A percentile compares a stretch with the other conserved stretches of the same genome.
These are phyloP conservation scores for Bujurquina vittata DNA, from an alignment of 2,113 vertebrate genomes.

Conservation along the genomic window DNA sequence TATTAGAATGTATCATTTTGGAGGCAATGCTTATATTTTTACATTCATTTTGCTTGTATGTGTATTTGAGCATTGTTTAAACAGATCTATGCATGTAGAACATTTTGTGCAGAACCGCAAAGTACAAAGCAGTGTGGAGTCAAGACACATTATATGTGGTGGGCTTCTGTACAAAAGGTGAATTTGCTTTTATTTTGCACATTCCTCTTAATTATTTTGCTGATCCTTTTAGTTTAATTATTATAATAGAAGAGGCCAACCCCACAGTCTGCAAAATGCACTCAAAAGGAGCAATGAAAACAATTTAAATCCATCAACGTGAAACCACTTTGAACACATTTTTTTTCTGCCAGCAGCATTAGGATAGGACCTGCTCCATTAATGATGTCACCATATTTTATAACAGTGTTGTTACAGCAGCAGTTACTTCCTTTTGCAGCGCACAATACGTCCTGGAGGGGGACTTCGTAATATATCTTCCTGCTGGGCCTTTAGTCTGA, in stretches of 20 bases:
- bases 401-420: conserved; percentile 19
- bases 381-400: conserved; percentile 50
- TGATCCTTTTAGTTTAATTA: conserved; percentile 4
- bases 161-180: neutral
- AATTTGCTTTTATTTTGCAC: neutral
- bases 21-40: neutral
- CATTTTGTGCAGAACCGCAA: neutral
- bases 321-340: conserved; percentile 9
- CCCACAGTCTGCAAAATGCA: conserved; percentile 21
- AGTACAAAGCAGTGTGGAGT: neutral
- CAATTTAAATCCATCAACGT: conserved; percentile 52
- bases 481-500: conserved; percentile 60
- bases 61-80: neutral
- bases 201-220: conserved; percentile 5
- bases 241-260: conserved; percentile 8
- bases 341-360: neutral
- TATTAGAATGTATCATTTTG: neutral
- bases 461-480: conserved; percentile 42
- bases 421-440: conserved; percentile 15
- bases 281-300: neutral
- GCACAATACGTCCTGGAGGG: conserved; percentile 34
- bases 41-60: fast-evolving
- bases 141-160: neutral
- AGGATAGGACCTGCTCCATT: conserved; percentile 27
- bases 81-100: neutral